A percentile compares a stretch with the other conserved stretches of the same genome.
These are phyloP conservation scores for Rhodinocichla rosea DNA, from an alignment of 2,113 vertebrate genomes.

Conservation along the genomic window DNA sequence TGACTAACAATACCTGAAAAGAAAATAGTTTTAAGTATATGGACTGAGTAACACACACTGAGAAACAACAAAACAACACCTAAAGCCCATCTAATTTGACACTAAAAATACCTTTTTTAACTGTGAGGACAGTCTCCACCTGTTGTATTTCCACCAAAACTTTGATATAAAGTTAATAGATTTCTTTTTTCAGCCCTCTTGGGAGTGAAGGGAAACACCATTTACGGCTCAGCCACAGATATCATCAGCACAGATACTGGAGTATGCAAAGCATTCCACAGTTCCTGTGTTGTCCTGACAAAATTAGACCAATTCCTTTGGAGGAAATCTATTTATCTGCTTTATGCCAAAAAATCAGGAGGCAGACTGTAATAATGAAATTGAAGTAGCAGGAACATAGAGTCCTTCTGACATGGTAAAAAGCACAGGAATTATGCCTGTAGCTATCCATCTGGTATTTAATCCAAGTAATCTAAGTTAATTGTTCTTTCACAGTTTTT, in stretches of 20 bases:
- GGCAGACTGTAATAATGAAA: background rate
- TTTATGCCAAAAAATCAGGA: background rate
- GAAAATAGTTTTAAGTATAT: background rate
- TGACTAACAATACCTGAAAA: background rate
- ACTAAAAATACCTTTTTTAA: background rate
- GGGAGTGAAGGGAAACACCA: background rate
- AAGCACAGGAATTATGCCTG: background rate
- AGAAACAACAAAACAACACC: background rate
- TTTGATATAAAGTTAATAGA: background rate
- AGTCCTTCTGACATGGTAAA: background rate
- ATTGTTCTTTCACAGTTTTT: background rate
- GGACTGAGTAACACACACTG: background rate
- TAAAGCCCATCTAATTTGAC: background rate
- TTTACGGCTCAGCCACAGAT: background rate
- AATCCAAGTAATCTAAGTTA: background rate
- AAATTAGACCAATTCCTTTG: background rate
- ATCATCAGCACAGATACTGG: background rate
- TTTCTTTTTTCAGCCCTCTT: background rate
- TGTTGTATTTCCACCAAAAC: background rate
- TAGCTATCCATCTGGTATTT: background rate
- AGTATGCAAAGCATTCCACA: background rate
- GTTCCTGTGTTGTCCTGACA: background rate
- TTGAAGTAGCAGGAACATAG: background rate
- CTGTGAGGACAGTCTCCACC: background rate
- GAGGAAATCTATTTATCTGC: background rate